Evolutionary conservation across 2,797 vertebrate genomes (phyloP), one percentile per base, ranked within the genome.

Genomic region (Clarias laeviceps): DNA sequence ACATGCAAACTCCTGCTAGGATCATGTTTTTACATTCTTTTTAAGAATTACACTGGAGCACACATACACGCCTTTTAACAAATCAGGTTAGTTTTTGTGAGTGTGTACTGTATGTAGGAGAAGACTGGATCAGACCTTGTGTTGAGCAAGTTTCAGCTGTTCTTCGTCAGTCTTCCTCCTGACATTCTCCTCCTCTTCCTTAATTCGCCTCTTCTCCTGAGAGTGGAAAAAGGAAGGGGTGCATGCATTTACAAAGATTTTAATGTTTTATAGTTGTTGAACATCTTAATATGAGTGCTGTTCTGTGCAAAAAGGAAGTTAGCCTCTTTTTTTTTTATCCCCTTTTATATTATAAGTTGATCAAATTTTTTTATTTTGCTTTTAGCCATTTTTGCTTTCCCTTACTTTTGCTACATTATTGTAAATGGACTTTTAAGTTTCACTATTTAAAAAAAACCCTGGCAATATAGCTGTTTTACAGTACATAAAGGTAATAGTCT

Each of bases 141-240:
- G 65, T 74, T 89, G 88, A 11, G 84, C 86, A 80, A 66, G 34
- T 22, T 82, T 86, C 65, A 89, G 82, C 68, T 61, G 80, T 70
- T 86, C 88, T 40, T 89, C 86, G 27, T 89, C 85, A 59, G 50
- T 80, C 77, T 82, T 70, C 17, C 77, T 82, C 62, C 37, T 82
- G 3, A 24, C 73, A 80, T 80, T 65, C 72, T 89, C 80, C 37
- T 89, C 84, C 17, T 82, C 86, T 45, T 87, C 84, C 73, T 89
- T 84, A 22, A 66, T 29, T 57, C 61, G 79, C 59, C 88, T 84
- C 20, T 88, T 89, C 79, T 89, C 88, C 86, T 89, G 68, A 29
- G 3, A 50, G 56, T 45, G 24, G 57, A 20, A 77, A 57, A 56
- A 8, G 5, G 15, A 15, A 2, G 37, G 34, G 20, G 29, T 2